A percentile compares a stretch with the other conserved stretches of the same genome.
Conservation (phyloP, 2,113 vertebrate genomes). For the Panthera leo region DNA sequence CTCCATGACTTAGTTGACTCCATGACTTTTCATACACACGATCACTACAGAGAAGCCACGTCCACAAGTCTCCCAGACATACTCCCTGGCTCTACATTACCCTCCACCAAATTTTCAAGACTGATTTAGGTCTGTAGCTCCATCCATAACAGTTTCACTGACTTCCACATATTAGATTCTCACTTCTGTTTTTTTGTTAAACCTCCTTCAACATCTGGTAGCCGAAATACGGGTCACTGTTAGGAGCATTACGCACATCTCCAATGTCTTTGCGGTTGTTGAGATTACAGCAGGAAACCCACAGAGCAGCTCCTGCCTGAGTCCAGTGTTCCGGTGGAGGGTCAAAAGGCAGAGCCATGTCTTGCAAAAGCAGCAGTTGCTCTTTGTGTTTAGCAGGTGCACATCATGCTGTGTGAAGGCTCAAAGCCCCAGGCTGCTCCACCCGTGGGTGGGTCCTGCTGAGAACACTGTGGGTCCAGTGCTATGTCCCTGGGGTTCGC, state of each 20-base stretch:
- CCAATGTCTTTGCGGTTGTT: neutral
- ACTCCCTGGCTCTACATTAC: neutral
- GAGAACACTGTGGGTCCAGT: no score
- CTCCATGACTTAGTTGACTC: neutral
- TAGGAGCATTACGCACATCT: neutral
- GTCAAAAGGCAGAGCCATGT: neutral
- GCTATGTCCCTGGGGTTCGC: rapidly evolving
- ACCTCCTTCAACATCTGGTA: neutral
- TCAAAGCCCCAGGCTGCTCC: neutral
- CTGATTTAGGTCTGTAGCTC: no score
- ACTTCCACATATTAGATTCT: neutral
- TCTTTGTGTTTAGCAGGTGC: neutral
- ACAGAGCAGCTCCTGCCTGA: neutral
- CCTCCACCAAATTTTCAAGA: neutral
- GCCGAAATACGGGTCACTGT: neutral
- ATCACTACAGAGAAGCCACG: neutral
- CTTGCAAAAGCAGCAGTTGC: neutral
- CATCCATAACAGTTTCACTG: neutral
- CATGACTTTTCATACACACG: neutral
- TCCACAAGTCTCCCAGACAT: neutral
- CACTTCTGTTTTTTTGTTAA: no score
- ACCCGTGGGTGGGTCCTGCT: neutral
- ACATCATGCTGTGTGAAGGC: rapidly evolving
- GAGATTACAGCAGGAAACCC: neutral
- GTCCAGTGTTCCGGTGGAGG: neutral